These are phyloP conservation scores for Thereva unica DNA, from an alignment of 2,888 invertebrate species.

Conservation along the genomic window DNA sequence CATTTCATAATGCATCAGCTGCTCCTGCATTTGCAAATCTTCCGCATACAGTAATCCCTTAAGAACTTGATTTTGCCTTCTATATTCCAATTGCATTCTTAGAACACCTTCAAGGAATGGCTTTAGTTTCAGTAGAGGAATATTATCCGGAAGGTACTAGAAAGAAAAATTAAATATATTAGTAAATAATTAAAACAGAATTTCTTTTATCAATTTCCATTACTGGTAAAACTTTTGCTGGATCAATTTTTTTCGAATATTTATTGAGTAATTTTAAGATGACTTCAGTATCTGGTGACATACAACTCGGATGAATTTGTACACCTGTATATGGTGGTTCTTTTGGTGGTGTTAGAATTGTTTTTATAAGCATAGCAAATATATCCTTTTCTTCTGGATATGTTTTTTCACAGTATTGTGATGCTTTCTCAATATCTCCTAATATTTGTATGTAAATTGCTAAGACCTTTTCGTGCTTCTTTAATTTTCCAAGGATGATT, in stretches of 20 bases:
- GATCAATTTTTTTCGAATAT: slow-evolving; percentile 83
- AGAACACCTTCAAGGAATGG: slow-evolving; percentile 79
- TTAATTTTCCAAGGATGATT: slow-evolving; percentile 87
- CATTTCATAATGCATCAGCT: slow-evolving; percentile 78
- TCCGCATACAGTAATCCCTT: slow-evolving; percentile 85
- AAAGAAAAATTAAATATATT: slow-evolving; percentile 38
- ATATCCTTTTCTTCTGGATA: slow-evolving; percentile 59
- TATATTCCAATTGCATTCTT: slow-evolving; percentile 72
- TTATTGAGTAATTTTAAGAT: slow-evolving; percentile 81
- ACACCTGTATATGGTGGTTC: slow-evolving; percentile 54
- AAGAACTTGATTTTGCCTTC: slow-evolving; percentile 76
- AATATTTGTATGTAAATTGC: slow-evolving; percentile 89
- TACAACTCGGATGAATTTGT: slow-evolving; percentile 64
- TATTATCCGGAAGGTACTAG: slow-evolving; percentile 77
- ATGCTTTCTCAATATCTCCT: slow-evolving; percentile 81
- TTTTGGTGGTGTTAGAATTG: slow-evolving; percentile 60
- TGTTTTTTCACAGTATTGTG: slow-evolving; percentile 79
- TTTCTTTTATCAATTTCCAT: slow-evolving; percentile 26
- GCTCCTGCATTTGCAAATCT: slow-evolving; percentile 78
- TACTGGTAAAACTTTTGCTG: slow-evolving; percentile 67
- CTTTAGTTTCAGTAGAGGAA: slow-evolving; percentile 76
- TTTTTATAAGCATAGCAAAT: slow-evolving; percentile 55
- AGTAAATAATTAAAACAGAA: not conserved
- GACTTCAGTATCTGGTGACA: slow-evolving; percentile 75
- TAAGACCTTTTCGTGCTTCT: slow-evolving; percentile 88